Conservation (phyloP, 1,140 invertebrate species). For the Radopholus similis region DNA sequence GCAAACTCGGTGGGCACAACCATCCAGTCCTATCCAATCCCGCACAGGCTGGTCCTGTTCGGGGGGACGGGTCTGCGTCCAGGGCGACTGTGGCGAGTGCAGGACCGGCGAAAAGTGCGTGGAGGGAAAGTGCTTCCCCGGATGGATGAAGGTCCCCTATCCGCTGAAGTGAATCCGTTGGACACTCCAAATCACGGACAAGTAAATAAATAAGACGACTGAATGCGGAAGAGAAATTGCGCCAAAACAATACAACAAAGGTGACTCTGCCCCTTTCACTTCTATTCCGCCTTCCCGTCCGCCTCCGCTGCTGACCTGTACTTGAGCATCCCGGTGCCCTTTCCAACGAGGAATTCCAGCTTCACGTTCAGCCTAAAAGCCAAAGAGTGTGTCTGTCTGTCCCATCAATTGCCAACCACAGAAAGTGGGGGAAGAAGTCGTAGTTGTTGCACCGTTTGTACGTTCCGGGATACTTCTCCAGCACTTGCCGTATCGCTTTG, state of each 20-base stretch:
- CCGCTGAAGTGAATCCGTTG: no score
- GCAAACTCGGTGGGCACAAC: neutral
- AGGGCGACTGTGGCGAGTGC: conserved; percentile 2
- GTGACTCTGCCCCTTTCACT: no score
- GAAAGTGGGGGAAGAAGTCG: conserved; percentile 50
- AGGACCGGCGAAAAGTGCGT: neutral
- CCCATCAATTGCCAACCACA: conserved; percentile 13
- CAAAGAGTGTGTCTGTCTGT: no score
- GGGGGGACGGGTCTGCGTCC: neutral
- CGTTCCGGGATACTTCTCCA: conserved; percentile 50
- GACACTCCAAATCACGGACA: no score
- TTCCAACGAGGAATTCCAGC: conserved; percentile 54
- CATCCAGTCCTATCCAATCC: neutral
- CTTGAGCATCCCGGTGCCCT: conserved; percentile 52
- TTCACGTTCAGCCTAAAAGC: conserved; percentile 42
- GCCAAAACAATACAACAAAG: no score
- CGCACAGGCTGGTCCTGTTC: neutral
- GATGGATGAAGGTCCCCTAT: no score
- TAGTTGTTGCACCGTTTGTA: conserved; percentile 50
- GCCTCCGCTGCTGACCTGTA: conserved; percentile 2
- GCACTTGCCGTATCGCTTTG: conserved; percentile 40
- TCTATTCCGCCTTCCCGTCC: neutral
- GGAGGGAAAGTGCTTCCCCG: neutral
- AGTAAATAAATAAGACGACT: no score
- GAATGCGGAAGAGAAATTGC: no score